A percentile compares a stretch with the other conserved stretches of the same genome.
These are phyloP conservation scores for Nasonia longicornis DNA, from an alignment of 1,140 invertebrate genomes.

Conservation along the genomic window DNA sequence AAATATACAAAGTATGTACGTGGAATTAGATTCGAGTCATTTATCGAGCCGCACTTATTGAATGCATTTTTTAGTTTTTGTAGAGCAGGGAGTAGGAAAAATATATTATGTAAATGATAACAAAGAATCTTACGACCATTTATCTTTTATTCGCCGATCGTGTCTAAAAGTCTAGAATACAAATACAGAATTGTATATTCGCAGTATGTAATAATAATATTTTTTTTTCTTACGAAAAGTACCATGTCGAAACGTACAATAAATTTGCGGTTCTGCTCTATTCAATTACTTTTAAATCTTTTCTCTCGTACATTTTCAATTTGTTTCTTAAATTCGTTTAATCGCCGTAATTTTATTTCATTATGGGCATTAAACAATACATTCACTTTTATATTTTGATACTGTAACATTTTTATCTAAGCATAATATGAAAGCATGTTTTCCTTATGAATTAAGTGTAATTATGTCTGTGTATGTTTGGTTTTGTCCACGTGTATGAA, in stretches of 20 bases:
- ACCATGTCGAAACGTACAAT: slow-evolving; percentile 29
- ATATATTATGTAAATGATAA: not conserved
- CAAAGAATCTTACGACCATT: slow-evolving; percentile 27
- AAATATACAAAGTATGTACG: too few relatives aligned
- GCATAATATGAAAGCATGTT: slow-evolving; percentile 20
- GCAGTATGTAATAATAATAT: slow-evolving; percentile 33
- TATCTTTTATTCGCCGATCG: slow-evolving; percentile 32
- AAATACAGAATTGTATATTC: slow-evolving; percentile 43
- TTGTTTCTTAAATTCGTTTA: slow-evolving; percentile 18
- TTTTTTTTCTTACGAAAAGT: slow-evolving; percentile 24
- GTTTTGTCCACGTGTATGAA: slow-evolving; percentile 18
- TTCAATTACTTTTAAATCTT: slow-evolving; percentile 16
- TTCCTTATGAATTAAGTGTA: slow-evolving; percentile 18
- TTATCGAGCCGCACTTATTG: too few relatives aligned
- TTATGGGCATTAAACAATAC: slow-evolving; percentile 38
- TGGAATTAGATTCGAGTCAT: too few relatives aligned
- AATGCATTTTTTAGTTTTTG: too few relatives aligned
- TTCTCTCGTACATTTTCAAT: slow-evolving; percentile 11
- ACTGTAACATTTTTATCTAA: slow-evolving; percentile 29
- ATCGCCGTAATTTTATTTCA: slow-evolving; percentile 27
- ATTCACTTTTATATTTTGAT: slow-evolving; percentile 30
- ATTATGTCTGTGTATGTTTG: slow-evolving; percentile 17
- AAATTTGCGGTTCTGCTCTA: slow-evolving; percentile 1
- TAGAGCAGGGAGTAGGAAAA: not conserved
- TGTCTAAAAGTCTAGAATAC: slow-evolving; percentile 42